These are phyloP conservation scores for Paguma larvata DNA, from an alignment of 2,797 vertebrate species.

Conservation along the genomic window DNA sequence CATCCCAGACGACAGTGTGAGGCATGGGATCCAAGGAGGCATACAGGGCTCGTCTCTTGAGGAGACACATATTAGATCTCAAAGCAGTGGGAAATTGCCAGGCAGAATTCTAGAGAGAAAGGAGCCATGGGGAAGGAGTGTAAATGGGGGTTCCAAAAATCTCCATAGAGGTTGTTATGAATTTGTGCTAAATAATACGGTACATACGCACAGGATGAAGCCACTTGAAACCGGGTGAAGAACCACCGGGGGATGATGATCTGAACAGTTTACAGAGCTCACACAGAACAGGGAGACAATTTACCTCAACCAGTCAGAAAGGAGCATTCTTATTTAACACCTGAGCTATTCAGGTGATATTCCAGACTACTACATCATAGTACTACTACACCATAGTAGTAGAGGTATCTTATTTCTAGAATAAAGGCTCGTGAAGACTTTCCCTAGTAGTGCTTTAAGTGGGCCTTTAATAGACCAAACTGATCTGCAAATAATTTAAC, in stretches of 20 bases:
- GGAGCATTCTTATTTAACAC: not conserved
- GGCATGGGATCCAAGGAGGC: not conserved
- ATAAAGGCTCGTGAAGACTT: not conserved
- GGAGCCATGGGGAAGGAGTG: not conserved
- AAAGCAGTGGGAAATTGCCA: not conserved
- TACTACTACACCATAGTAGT: not conserved
- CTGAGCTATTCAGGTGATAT: not conserved
- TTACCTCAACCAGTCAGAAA: not conserved
- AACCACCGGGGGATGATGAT: not conserved
- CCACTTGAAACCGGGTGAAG: not conserved
- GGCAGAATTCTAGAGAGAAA: not conserved
- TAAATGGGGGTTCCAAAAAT: not conserved
- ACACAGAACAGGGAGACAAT: not conserved
- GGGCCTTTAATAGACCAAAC: not conserved
- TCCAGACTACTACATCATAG: no score
- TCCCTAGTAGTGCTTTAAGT: not conserved
- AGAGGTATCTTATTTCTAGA: not conserved
- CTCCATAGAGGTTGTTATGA: not conserved
- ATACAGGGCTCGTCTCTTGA: not conserved
- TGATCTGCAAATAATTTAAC: slow-evolving; percentile 12
- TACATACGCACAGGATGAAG: not conserved
- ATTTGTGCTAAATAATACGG: not conserved
- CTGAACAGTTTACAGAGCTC: not conserved
- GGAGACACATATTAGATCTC: not conserved
- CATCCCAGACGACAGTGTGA: not conserved